phyloP scores from a whole-genome alignment of 2,888 invertebrate genomes.

The Drosophila macrothrix region DNA sequence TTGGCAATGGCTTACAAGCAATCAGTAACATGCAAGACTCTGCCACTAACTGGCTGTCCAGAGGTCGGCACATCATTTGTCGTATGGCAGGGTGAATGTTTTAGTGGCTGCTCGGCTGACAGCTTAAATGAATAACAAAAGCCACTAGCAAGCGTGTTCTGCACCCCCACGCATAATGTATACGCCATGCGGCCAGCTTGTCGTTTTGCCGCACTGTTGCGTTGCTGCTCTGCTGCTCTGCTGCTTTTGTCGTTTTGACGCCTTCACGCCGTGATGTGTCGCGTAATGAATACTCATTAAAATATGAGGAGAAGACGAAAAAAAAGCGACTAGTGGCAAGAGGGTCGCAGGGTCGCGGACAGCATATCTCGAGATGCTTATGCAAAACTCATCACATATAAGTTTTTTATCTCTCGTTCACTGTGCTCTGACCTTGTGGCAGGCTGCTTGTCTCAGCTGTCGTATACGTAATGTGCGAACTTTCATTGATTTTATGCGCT shows the following conservation, averaged over 20 bases:
- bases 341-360: slow-evolving; percentile 5
- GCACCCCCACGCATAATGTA: slow-evolving; percentile 1
- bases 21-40: neutral
- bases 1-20: slow-evolving; percentile 11
- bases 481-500: slow-evolving; percentile 53
- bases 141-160: slow-evolving; percentile 20
- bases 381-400: slow-evolving; percentile 36
- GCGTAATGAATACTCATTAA: slow-evolving; percentile 72
- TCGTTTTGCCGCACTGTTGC: slow-evolving; percentile 39
- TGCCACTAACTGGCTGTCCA: slow-evolving; percentile 17
- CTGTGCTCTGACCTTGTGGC: slow-evolving; percentile 39
- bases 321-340: slow-evolving; percentile 7
- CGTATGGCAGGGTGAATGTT: slow-evolving; percentile 36
- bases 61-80: slow-evolving; percentile 52
- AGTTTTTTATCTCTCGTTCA: slow-evolving; percentile 20
- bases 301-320: slow-evolving; percentile 29
- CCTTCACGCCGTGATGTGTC: slow-evolving; percentile 14
- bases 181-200: slow-evolving; percentile 27
- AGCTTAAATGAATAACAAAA: slow-evolving; percentile 56
- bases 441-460: slow-evolving; percentile 18
- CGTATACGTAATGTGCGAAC: slow-evolving; percentile 49
- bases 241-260: slow-evolving; percentile 36
- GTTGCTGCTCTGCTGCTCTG: slow-evolving; percentile 24
- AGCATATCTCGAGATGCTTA: slow-evolving; percentile 22
- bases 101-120: slow-evolving; percentile 24